phyloP scores from a whole-genome alignment of 2,797 vertebrate genomes.

The Sebastes dallii region DNA sequence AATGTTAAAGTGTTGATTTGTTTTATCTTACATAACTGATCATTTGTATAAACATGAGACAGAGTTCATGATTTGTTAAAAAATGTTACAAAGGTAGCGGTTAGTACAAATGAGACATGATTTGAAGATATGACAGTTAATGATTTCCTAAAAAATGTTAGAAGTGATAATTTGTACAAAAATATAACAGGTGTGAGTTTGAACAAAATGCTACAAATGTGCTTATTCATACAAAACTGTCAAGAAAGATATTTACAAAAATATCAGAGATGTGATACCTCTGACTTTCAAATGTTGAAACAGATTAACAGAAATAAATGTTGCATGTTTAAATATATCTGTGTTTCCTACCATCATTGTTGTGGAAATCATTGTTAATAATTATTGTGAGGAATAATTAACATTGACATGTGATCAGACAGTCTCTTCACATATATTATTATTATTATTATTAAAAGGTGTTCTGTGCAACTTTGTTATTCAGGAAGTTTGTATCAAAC shows the following conservation, averaged over 20 bases:
- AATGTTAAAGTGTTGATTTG: background rate
- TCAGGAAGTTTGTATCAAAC: too few species aligned
- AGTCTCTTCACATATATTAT: background rate
- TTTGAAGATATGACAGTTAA: too few species aligned
- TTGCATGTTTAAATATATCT: background rate
- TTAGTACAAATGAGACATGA: too few species aligned
- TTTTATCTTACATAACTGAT: too few species aligned
- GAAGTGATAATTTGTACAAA: too few species aligned
- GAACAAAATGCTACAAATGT: background rate
- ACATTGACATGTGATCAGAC: background rate
- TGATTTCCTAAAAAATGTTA: background rate
- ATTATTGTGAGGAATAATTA: background rate
- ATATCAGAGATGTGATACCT: too few species aligned
- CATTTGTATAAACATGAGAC: background rate
- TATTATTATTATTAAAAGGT: too few species aligned
- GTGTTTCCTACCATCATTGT: background rate
- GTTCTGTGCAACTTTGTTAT: too few species aligned
- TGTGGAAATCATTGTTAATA: background rate
- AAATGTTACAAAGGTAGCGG: too few species aligned
- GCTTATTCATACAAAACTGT: too few species aligned
- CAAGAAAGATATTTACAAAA: too few species aligned
- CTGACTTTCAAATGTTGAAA: background rate
- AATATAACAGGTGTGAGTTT: background rate
- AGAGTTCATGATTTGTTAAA: background rate
- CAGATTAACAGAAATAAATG: background rate